Evolutionary conservation across 2,797 vertebrate species (phyloP).

Genomic region (Enteromius trimaculatus): DNA sequence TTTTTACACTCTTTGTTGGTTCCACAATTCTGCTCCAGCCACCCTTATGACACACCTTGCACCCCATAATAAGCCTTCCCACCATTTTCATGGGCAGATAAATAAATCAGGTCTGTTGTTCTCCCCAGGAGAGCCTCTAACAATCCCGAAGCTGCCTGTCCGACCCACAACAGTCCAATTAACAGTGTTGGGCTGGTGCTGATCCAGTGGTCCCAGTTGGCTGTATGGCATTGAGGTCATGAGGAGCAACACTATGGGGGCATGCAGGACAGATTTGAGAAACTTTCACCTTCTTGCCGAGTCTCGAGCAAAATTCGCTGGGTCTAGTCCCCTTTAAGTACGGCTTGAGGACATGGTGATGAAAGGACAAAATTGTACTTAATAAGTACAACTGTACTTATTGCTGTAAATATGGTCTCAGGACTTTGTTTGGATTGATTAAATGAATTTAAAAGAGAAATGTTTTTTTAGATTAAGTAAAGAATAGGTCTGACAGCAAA

Average conservation of each 20-base stretch:
- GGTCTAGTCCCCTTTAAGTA: neutral
- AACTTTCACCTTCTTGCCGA: conserved; percentile 9
- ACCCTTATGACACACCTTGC: neutral
- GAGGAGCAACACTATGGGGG: conserved; percentile 1
- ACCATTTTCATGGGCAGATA: conserved; percentile 43
- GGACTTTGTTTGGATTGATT: neutral
- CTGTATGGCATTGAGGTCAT: conserved; percentile 38
- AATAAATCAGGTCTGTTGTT: conserved; percentile 51
- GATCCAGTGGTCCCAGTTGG: conserved; percentile 37
- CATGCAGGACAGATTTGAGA: conserved; percentile 12
- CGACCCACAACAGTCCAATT: conserved; percentile 44
- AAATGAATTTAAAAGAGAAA: neutral
- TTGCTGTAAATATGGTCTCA: neutral
- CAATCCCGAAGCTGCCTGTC: conserved; percentile 33
- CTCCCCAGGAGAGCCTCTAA: conserved; percentile 40
- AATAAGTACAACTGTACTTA: neutral
- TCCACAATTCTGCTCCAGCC: neutral
- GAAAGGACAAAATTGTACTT: neutral
- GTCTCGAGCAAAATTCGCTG: neutral
- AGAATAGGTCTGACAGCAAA: neutral
- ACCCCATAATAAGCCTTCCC: conserved; percentile 25
- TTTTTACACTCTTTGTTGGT: neutral
- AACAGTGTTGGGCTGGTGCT: conserved; percentile 41
- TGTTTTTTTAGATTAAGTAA: neutral
- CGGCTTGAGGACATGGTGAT: neutral